Evolutionary conservation across 2,797 vertebrate genomes (phyloP).

Genomic region (Urophycis tenuis): DNA sequence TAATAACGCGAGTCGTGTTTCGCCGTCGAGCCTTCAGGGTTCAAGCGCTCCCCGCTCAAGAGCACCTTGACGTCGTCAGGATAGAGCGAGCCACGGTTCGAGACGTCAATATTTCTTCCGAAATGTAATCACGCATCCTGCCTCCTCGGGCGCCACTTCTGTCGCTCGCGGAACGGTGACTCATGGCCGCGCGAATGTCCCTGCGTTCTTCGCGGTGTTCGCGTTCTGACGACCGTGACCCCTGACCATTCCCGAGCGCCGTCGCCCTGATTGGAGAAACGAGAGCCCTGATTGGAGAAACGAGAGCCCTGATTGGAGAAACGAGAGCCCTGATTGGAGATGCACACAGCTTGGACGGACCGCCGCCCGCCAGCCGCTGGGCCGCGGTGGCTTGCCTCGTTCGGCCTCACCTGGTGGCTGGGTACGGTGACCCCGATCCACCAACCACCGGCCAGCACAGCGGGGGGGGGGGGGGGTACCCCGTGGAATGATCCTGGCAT

Average conservation of each 20-base stretch:
- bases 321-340: constrained; percentile 19
- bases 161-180: neutral
- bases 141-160: neutral
- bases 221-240: too few species aligned
- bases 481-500: constrained; percentile 18
- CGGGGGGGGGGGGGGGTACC: constrained; percentile 4
- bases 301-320: constrained; percentile 19
- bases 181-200: neutral
- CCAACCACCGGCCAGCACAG: constrained; percentile 26
- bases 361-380: constrained; percentile 33
- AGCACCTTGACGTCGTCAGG: neutral
- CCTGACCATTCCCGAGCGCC: too few species aligned
- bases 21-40: neutral
- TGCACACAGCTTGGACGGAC: constrained; percentile 49
- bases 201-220: too few species aligned
- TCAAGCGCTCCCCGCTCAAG: constrained; percentile 28
- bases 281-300: constrained; percentile 16
- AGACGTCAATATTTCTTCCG: neutral
- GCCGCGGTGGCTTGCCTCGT: constrained; percentile 11
- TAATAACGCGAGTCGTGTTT: neutral
- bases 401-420: constrained; percentile 36
- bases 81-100: too few species aligned
- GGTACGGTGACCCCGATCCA: neutral
- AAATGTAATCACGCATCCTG: neutral
- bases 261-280: constrained; percentile 28